phyloP scores from a whole-genome alignment of 2,113 vertebrate genomes.

The Desmodus rotundus region DNA sequence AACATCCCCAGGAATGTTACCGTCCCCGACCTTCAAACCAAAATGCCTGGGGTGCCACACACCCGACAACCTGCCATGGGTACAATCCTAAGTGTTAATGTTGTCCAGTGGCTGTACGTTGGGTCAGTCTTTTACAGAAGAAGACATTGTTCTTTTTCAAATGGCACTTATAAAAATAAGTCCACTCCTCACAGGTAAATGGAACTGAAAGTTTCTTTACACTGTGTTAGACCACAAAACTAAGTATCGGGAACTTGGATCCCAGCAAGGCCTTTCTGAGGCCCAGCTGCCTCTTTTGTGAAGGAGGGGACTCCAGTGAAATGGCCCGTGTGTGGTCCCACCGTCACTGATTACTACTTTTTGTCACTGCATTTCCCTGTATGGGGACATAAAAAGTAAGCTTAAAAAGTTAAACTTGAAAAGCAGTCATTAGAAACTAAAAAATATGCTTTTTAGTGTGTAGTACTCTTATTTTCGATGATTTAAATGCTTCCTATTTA shows the following conservation, averaged over 20 bases:
- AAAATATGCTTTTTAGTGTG: neutral
- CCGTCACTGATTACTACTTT: neutral
- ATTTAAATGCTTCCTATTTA: neutral
- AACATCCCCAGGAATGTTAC: neutral
- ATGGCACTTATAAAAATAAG: neutral
- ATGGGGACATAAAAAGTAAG: neutral
- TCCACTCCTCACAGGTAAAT: neutral
- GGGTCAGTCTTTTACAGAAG: neutral
- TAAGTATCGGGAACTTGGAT: neutral
- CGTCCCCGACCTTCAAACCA: neutral
- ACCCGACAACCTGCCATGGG: neutral
- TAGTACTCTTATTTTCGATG: neutral
- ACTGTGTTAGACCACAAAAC: neutral
- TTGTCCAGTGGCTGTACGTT: neutral
- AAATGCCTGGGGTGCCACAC: neutral
- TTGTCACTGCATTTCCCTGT: neutral
- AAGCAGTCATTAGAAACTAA: conserved; percentile 21
- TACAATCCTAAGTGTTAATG: neutral
- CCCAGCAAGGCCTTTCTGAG: neutral
- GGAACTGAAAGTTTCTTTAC: neutral
- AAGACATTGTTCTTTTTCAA: conserved; percentile 12
- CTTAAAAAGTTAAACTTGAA: neutral
- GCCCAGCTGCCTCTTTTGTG: neutral
- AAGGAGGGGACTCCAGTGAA: neutral
- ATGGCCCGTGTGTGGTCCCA: neutral